These are phyloP conservation scores for Heliothis peltigera DNA, from an alignment of 2,888 invertebrate species.

Conservation along the genomic window DNA sequence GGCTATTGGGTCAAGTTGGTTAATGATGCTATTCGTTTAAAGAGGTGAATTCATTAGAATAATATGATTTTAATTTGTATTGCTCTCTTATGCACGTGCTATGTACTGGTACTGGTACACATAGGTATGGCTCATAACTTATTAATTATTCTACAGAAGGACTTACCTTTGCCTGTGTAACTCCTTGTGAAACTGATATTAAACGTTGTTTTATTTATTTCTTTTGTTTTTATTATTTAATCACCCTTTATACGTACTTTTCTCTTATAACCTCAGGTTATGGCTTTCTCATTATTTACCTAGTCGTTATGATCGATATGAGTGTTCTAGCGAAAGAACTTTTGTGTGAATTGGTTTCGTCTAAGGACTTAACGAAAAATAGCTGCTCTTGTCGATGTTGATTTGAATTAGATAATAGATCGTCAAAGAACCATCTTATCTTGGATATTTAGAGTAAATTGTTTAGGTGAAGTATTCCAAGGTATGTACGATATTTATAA, in stretches of 20 bases:
- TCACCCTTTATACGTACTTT: neutral
- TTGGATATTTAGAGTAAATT: too few relatives aligned
- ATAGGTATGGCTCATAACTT: slow-evolving; percentile 14
- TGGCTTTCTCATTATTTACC: too few relatives aligned
- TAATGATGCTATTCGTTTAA: neutral
- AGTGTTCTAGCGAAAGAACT: too few relatives aligned
- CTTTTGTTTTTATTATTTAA: slow-evolving; percentile 9
- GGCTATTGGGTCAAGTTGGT: neutral
- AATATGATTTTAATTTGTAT: neutral
- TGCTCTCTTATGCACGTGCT: slow-evolving; percentile 46
- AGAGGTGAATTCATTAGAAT: neutral
- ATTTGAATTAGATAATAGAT: too few relatives aligned
- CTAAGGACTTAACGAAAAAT: too few relatives aligned
- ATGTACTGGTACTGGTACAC: slow-evolving; percentile 21
- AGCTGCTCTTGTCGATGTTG: too few relatives aligned
- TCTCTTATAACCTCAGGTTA: neutral
- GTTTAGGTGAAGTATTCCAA: too few relatives aligned
- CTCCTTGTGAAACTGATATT: slow-evolving; percentile 26
- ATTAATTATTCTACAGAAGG: neutral
- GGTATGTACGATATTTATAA: too few relatives aligned
- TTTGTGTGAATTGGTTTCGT: too few relatives aligned
- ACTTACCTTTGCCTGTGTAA: neutral
- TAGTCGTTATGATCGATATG: too few relatives aligned
- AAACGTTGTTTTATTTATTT: slow-evolving; percentile 12
- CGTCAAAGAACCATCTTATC: too few relatives aligned